Percentiles rank a stretch among this genome's conserved stretches.
These are phyloP conservation scores for Pollicipes pollicipes DNA, from an alignment of 1,140 invertebrate species.

Conservation along the genomic window DNA sequence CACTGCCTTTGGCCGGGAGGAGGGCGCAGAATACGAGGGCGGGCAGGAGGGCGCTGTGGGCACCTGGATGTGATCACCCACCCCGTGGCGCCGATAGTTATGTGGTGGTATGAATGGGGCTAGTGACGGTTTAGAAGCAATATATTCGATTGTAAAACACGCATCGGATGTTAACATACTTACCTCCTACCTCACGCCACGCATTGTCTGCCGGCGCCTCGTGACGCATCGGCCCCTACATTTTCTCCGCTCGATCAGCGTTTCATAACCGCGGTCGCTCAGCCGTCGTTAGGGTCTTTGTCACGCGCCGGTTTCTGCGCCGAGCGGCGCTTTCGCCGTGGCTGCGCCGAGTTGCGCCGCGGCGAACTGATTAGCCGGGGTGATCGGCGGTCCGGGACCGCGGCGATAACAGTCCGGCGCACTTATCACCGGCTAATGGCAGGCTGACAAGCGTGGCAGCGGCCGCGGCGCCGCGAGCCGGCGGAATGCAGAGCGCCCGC, in stretches of 20 bases:
- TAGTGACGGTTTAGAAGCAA: not conserved
- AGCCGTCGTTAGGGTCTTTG: not conserved
- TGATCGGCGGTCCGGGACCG: not conserved
- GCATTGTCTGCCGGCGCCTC: not conserved
- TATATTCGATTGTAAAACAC: not conserved
- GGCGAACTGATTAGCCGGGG: not conserved
- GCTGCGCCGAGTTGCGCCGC: not conserved
- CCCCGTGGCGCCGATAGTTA: no score
- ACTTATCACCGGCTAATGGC: not conserved
- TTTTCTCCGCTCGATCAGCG: not conserved
- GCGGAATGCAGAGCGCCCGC: not conserved
- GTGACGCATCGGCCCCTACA: not conserved
- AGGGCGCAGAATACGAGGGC: no score
- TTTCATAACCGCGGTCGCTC: not conserved
- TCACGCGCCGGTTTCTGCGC: not conserved
- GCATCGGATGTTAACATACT: not conserved
- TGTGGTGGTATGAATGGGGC: no score
- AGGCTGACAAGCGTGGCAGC: not conserved
- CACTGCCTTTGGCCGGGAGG: no score
- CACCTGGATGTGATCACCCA: not conserved
- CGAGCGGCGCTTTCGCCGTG: not conserved
- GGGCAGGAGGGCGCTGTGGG: no score
- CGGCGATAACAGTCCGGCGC: not conserved
- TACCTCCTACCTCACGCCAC: no score
- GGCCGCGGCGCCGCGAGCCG: no score